Evolutionary conservation across 2,797 vertebrate species (phyloP).

Genomic region (Glossophaga mutica): DNA sequence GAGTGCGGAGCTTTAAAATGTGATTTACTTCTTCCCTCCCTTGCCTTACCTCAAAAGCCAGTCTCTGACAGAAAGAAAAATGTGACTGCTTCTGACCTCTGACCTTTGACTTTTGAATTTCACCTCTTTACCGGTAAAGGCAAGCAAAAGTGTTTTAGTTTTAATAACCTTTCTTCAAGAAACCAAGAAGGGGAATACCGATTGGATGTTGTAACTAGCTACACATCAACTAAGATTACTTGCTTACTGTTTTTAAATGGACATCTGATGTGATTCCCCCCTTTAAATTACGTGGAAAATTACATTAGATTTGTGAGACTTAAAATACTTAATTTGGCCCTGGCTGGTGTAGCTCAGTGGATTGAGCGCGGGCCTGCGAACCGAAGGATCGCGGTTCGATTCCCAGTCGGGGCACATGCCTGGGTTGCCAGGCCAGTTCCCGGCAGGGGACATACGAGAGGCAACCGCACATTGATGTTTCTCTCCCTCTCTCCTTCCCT

Average conservation of each 20-base stretch:
- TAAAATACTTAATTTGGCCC: conserved; percentile 44
- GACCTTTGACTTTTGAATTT: conserved; percentile 45
- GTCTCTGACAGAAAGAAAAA: conserved; percentile 58
- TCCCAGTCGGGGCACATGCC: no score
- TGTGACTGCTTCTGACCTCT: conserved; percentile 44
- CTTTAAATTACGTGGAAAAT: conserved; percentile 47
- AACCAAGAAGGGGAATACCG: neutral
- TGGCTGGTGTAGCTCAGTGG: no score
- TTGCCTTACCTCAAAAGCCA: neutral
- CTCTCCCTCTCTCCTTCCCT: no score
- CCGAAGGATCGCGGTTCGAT: no score
- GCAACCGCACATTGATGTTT: no score
- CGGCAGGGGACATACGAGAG: no score
- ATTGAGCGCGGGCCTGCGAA: no score
- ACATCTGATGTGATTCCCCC: neutral
- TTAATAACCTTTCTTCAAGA: conserved; percentile 52
- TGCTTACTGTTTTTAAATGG: conserved; percentile 30
- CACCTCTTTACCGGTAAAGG: conserved; percentile 39
- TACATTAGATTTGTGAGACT: conserved; percentile 14
- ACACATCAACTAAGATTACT: neutral
- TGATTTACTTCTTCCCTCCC: conserved; percentile 47
- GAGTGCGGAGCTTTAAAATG: conserved; percentile 15
- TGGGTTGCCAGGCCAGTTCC: no score
- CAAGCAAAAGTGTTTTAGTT: conserved; percentile 32
- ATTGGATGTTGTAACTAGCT: neutral